Evolutionary conservation across 2,797 vertebrate species (phyloP).

Genomic region (Galaxias olidus): DNA sequence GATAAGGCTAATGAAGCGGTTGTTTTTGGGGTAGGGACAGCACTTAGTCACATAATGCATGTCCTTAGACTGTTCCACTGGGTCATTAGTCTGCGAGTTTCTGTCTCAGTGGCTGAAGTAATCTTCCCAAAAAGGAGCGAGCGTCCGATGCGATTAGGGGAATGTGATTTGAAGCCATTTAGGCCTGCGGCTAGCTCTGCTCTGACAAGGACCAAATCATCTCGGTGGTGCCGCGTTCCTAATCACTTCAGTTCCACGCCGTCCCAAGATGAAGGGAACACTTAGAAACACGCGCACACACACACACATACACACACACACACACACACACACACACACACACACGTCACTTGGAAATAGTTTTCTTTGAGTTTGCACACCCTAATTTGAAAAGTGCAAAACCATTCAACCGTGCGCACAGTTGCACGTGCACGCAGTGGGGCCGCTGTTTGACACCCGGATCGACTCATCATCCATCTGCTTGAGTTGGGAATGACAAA

Average conservation of each 20-base stretch:
- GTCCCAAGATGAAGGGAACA: slow-evolving; percentile 2
- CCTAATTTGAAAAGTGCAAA: no score
- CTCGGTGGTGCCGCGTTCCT: background rate
- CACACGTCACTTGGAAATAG: background rate
- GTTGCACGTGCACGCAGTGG: no score
- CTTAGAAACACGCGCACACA: background rate
- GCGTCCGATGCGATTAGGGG: slow-evolving; percentile 17
- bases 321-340: background rate
- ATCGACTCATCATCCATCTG: no score
- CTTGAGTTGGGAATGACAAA: no score
- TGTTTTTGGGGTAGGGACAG: no score
- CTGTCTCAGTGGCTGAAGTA: background rate
- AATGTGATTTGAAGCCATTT: slow-evolving; percentile 19
- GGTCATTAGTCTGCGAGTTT: slow-evolving; percentile 8
- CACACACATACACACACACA: background rate
- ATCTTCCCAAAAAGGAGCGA: slow-evolving; percentile 5
- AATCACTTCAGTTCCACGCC: background rate
- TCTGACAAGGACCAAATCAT: slow-evolving; percentile 2
- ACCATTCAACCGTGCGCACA: no score
- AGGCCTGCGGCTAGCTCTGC: background rate
- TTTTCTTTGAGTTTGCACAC: no score
- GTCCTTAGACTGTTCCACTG: slow-evolving; percentile 16
- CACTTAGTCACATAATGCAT: no score
- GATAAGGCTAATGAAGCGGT: no score
- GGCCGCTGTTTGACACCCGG: no score